A percentile compares a stretch with the other conserved stretches of the same genome.
Evolutionary conservation across 2,797 vertebrate genomes (phyloP).

Genomic region (Lycodopsis pacificus): DNA sequence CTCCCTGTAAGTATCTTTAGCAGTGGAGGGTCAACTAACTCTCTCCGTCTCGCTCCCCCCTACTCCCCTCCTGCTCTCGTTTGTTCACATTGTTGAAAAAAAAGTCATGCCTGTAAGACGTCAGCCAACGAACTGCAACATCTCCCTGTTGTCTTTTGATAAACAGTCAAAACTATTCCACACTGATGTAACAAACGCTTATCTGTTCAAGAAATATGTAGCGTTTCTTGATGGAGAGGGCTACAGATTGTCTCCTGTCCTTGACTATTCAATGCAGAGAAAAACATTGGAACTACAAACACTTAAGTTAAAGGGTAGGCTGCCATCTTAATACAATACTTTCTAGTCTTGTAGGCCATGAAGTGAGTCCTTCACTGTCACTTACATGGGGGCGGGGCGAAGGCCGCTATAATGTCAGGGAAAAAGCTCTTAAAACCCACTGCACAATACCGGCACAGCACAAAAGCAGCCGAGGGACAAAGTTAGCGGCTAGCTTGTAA

Average conservation of each 20-base stretch:
- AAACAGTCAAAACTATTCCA: constrained; percentile 2
- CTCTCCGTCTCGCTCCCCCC: background rate
- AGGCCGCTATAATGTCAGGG: background rate
- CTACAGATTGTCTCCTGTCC: constrained; percentile 10
- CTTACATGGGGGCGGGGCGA: too few relatives aligned
- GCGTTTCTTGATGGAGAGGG: background rate
- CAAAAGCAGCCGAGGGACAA: background rate
- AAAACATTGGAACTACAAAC: background rate
- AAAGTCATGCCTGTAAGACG: constrained; percentile 14
- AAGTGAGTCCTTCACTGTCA: background rate
- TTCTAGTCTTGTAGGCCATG: background rate
- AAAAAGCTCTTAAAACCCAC: background rate
- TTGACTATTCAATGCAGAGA: background rate
- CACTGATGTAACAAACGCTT: constrained; percentile 16
- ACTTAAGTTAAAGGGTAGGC: background rate
- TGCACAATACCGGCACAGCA: background rate
- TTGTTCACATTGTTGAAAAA: constrained; percentile 12
- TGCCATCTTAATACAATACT: background rate
- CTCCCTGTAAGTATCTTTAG: background rate
- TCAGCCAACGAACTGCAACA: constrained; percentile 32
- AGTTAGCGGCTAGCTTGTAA: background rate
- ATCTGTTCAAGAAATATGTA: constrained; percentile 3
- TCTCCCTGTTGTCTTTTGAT: constrained; percentile 5
- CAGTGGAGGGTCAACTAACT: background rate
- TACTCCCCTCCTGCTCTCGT: background rate